phyloP scores from a whole-genome alignment of 2,797 vertebrate genomes.

The Xenops minutus region DNA sequence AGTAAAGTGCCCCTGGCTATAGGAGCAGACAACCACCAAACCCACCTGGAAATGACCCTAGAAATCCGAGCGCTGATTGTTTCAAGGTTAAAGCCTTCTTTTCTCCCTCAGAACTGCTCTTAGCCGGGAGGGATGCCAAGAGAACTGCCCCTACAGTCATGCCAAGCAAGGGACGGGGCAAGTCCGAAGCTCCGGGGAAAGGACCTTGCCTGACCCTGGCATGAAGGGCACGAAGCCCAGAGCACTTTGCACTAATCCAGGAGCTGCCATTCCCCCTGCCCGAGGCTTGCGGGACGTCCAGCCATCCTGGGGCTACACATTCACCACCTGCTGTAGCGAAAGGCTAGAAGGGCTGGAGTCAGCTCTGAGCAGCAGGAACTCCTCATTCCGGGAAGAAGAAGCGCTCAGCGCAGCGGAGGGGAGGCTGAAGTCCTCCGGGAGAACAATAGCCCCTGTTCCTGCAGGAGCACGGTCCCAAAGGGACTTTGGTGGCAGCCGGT shows the following conservation, averaged over 20 bases:
- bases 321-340: background rate
- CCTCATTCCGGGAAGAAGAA: background rate
- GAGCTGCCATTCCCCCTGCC: background rate
- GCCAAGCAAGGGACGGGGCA: background rate
- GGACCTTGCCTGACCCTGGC: background rate
- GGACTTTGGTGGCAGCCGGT: background rate
- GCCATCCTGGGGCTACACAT: background rate
- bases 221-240: background rate
- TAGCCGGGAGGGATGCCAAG: background rate
- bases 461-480: background rate
- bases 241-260: background rate
- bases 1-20: background rate
- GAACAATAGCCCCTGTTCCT: background rate
- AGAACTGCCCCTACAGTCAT: background rate
- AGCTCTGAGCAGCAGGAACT: background rate
- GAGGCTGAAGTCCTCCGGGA: background rate
- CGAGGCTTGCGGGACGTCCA: background rate
- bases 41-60: background rate
- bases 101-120: background rate
- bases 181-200: background rate
- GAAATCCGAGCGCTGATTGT: background rate
- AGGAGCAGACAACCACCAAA: background rate
- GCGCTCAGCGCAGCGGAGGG: fast-evolving
- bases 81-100: conserved; percentile 33
- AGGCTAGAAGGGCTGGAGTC: background rate